Conservation (phyloP, 2,113 vertebrate species). For the Colinus virginianus region DNA sequence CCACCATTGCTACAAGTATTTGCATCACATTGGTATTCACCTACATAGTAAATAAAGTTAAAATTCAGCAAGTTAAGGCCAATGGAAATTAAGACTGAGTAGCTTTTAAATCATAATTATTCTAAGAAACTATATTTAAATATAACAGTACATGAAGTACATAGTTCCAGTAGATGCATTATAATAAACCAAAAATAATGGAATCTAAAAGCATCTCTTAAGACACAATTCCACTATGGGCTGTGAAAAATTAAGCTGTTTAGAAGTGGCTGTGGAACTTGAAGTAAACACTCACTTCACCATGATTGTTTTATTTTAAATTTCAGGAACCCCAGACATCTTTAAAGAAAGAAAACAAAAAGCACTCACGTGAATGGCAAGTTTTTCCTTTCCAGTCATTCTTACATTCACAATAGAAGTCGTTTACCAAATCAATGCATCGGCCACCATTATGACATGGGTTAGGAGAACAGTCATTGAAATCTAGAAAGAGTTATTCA, state of each 20-base stretch:
- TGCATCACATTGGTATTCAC: slow-evolving; percentile 92
- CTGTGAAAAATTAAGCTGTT: not conserved
- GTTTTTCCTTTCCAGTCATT: slow-evolving; percentile 96
- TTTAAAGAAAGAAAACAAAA: not conserved
- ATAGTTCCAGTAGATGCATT: not conserved
- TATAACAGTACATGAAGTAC: not conserved
- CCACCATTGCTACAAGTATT: slow-evolving; percentile 93
- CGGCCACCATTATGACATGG: slow-evolving; percentile 91
- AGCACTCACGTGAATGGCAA: slow-evolving; percentile 92
- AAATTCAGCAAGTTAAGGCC: not conserved
- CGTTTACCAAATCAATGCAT: slow-evolving; percentile 90
- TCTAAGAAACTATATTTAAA: not conserved
- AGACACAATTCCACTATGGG: not conserved
- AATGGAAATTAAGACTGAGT: not conserved
- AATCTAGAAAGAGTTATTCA: slow-evolving; percentile 78
- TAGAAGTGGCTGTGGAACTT: not conserved
- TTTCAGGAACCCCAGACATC: slow-evolving; percentile 58
- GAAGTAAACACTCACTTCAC: slow-evolving; percentile 16
- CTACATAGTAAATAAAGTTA: slow-evolving; percentile 67
- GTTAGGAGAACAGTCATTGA: slow-evolving; percentile 90
- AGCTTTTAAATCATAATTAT: not conserved
- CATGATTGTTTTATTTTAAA: slow-evolving; percentile 22
- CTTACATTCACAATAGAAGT: slow-evolving; percentile 92
- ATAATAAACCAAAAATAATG: not conserved
- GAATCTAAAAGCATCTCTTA: not conserved